Percentiles rank a stretch among this genome's conserved stretches.
Conservation (phyloP, 2,888 invertebrate species). For the Torymus texanus region DNA sequence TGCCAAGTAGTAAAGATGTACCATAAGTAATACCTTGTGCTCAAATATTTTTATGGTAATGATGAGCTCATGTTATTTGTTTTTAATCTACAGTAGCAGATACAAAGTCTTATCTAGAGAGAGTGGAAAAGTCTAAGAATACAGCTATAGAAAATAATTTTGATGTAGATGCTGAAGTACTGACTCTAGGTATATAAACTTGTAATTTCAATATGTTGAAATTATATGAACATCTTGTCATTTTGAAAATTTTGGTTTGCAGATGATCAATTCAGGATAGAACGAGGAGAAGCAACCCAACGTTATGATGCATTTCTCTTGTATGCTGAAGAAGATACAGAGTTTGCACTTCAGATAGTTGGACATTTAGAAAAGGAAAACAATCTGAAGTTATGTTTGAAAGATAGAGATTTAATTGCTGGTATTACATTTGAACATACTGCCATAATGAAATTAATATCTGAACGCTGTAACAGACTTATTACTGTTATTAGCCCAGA, state of each 20-base stretch:
- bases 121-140: slow-evolving; percentile 57
- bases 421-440: slow-evolving; percentile 84
- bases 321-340: slow-evolving; percentile 84
- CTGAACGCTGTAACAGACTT: slow-evolving; percentile 86
- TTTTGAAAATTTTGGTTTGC: slow-evolving; percentile 24
- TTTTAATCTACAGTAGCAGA: slow-evolving; percentile 67
- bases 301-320: slow-evolving; percentile 88
- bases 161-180: slow-evolving; percentile 65
- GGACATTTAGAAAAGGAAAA: slow-evolving; percentile 79
- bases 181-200: slow-evolving; percentile 67
- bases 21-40: slow-evolving; percentile 53
- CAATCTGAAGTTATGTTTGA: slow-evolving; percentile 84
- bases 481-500: slow-evolving; percentile 87
- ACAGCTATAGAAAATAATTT: slow-evolving; percentile 57
- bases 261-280: slow-evolving; percentile 78
- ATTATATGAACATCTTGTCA: slow-evolving; percentile 21
- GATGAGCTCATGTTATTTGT: too few species aligned
- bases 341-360: slow-evolving; percentile 82
- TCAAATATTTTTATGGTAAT: neutral
- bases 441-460: slow-evolving; percentile 84
- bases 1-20: too few species aligned
- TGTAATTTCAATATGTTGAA: neutral
- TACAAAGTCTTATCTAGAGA: slow-evolving; percentile 63
- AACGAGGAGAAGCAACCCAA: slow-evolving; percentile 77
- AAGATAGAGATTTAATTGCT: slow-evolving; percentile 83